Conservation (phyloP, 2,797 vertebrate species). For the Benthosema pterotum region DNA sequence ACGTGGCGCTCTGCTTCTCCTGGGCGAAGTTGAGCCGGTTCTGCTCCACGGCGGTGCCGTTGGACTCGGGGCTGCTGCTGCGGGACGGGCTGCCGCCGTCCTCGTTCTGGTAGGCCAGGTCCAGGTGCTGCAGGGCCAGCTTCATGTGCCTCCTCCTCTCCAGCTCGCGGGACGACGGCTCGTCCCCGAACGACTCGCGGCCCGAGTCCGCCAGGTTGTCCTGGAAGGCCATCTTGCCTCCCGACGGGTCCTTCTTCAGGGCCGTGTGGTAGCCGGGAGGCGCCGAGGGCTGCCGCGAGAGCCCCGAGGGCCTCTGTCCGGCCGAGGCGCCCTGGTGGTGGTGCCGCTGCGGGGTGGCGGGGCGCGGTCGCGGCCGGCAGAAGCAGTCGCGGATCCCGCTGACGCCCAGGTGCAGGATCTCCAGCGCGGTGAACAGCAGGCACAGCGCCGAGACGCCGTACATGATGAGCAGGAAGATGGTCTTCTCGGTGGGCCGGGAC, state of each 20-base stretch:
- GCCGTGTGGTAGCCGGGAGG: conserved; percentile 89
- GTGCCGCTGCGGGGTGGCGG: conserved; percentile 48
- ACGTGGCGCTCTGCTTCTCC: conserved; percentile 85
- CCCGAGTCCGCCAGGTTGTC: conserved; percentile 80
- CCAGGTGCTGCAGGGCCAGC: conserved; percentile 90
- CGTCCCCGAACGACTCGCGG: conserved; percentile 76
- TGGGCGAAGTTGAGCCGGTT: conserved; percentile 93
- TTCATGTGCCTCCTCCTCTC: conserved; percentile 87
- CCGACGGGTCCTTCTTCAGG: conserved; percentile 81
- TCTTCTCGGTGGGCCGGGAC: conserved; percentile 92
- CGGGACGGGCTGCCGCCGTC: conserved; percentile 82
- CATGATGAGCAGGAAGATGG: conserved; percentile 92
- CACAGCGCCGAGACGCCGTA: conserved; percentile 88
- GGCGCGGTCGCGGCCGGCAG: conserved; percentile 48
- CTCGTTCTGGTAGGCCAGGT: conserved; percentile 86
- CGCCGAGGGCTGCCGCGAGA: conserved; percentile 80
- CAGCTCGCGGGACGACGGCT: conserved; percentile 77
- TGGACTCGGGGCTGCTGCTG: conserved; percentile 92
- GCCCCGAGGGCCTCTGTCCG: conserved; percentile 58
- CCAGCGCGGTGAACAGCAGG: conserved; percentile 86
- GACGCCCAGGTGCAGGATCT: conserved; percentile 88
- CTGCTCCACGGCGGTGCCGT: conserved; percentile 88
- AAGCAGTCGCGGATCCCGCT: conserved; percentile 87
- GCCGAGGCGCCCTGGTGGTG: conserved; percentile 21
- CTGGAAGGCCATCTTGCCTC: conserved; percentile 78